These are phyloP conservation scores for Drosophila setosimentum DNA, from an alignment of 2,888 invertebrate genomes.

Conservation along the genomic window DNA sequence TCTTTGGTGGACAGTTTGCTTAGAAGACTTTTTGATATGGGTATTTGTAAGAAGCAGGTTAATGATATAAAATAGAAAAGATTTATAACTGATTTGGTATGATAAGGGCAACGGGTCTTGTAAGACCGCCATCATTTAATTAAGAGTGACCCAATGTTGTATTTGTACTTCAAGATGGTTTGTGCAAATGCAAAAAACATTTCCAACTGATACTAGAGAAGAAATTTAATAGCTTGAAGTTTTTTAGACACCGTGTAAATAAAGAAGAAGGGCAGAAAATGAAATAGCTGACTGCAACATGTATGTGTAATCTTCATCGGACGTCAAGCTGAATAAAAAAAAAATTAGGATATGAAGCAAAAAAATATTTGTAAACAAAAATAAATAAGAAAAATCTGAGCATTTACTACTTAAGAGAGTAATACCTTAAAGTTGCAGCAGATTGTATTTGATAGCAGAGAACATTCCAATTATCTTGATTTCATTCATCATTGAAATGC, in stretches of 20 bases:
- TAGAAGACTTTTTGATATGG: conserved; percentile 8
- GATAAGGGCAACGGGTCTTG: conserved; percentile 1
- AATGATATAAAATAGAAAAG: conserved; percentile 6
- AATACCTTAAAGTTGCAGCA: not conserved
- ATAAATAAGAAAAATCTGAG: not conserved
- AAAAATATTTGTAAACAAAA: not conserved
- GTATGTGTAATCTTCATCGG: not conserved
- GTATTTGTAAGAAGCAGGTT: conserved; percentile 4
- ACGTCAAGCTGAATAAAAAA: not conserved
- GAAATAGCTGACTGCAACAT: not conserved
- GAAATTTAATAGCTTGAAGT: too few species aligned
- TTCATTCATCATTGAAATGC: not conserved
- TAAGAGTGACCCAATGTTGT: not conserved
- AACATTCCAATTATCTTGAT: not conserved
- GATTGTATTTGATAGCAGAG: not conserved
- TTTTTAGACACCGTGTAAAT: not conserved
- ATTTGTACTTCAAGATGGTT: not conserved
- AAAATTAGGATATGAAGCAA: not conserved
- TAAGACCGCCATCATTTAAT: not conserved
- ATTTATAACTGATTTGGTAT: not conserved
- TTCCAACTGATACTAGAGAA: not conserved
- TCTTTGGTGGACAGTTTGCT: not conserved
- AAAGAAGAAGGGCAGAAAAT: not conserved
- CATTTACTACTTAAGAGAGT: not conserved
- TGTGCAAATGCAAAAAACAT: not conserved